Evolutionary conservation across 1,140 invertebrate species (phyloP), one percentile per base, ranked within the genome.

Genomic region (Agraylea sexmaculata): DNA sequence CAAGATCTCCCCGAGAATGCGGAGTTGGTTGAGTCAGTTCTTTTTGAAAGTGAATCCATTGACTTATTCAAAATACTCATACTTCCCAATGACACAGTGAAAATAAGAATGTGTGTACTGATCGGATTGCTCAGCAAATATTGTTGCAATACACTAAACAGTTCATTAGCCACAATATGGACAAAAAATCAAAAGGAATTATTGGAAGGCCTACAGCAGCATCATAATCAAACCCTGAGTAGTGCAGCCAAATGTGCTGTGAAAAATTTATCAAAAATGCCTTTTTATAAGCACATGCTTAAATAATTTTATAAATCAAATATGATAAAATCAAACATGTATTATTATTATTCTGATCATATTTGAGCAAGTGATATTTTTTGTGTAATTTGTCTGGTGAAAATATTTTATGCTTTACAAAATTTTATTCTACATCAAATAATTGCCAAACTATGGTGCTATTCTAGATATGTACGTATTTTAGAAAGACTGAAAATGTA

Each of bases 1-100:
- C 70, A 81, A 45, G 75, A 75, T 35, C 58, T 78, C 5, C 80
- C 84, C 0, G 79, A 83, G 53, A 82, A 85, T 53, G 72, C 73
- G 0, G 75, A 78, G 40, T 65, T 87, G 1, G 74, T 87, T 0
- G 80, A 83, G 51, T 74, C 74, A 47, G 74, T 87, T 39, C 53
- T 84, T 1, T 70, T 77, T 29, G 64, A 67, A 11, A 53, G 57
- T 40, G 42, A 62, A 3, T 57, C 56, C 4, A 66, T 80, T 13
- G 68, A 75, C 42, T 62, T 84, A 28, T 55, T 65, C 8, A 60
- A 59, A 30, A 62, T 84, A 11, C 54, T 85, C 15, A 66, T 69
- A 42, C 74, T 80, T 53, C 63, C 66, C 1, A 74, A 75, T 51
- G 62, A 69, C 28, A 51, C 71, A 2, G 38, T 85, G 4, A 69